Percentiles rank a stretch among this genome's conserved stretches.
Evolutionary conservation across 2,797 vertebrate species (phyloP).

Genomic region (Takifugu rubripes): DNA sequence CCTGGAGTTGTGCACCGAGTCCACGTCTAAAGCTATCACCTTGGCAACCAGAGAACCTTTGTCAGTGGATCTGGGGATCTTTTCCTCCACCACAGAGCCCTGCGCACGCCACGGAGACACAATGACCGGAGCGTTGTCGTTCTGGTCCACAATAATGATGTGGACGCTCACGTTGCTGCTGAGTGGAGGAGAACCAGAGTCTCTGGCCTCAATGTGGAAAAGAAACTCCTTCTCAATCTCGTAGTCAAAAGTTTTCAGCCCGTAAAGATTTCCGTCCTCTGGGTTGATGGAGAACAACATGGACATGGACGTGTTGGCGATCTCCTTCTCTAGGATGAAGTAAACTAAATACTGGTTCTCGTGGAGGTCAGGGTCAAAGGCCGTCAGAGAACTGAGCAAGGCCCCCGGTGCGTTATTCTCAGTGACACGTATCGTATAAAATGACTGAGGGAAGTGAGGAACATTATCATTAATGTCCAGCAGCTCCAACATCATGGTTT

Average conservation of each 20-base stretch:
- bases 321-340: slow-evolving; percentile 65
- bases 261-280: slow-evolving; percentile 66
- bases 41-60: slow-evolving; percentile 65
- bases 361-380: slow-evolving; percentile 68
- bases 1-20: slow-evolving; percentile 60
- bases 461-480: slow-evolving; percentile 77
- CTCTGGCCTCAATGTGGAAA: slow-evolving; percentile 67
- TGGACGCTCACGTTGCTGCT: slow-evolving; percentile 64
- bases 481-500: slow-evolving; percentile 63
- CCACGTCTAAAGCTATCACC: slow-evolving; percentile 63
- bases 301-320: slow-evolving; percentile 65
- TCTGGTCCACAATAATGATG: slow-evolving; percentile 63
- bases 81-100: slow-evolving; percentile 52
- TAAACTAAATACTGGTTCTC: slow-evolving; percentile 71
- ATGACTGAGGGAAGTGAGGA: slow-evolving; percentile 63
- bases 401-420: slow-evolving; percentile 71
- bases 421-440: slow-evolving; percentile 64
- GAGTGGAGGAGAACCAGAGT: slow-evolving; percentile 67
- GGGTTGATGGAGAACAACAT: slow-evolving; percentile 68
- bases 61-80: slow-evolving; percentile 56
- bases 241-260: slow-evolving; percentile 66
- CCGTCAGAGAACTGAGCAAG: slow-evolving; percentile 57
- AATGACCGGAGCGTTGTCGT: slow-evolving; percentile 64
- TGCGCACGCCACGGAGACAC: slow-evolving; percentile 63
- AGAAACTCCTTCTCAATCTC: slow-evolving; percentile 63